phyloP scores from a whole-genome alignment of 1,140 invertebrate species.

The Eciton burchellii region DNA sequence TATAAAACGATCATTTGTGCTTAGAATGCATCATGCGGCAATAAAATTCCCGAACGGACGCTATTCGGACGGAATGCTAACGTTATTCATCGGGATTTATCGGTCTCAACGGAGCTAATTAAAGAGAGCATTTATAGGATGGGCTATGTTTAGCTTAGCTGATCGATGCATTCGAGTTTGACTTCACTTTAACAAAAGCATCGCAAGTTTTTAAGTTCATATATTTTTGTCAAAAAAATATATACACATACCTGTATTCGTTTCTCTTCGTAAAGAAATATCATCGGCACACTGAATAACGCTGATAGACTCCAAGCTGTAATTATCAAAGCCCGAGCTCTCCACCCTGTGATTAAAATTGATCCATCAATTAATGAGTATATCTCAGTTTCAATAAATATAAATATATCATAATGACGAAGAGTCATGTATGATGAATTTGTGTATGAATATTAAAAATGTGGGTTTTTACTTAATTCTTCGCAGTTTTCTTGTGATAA shows the following conservation, averaged over 20 bases:
- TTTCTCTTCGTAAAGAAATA: conserved; percentile 93
- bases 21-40: conserved; percentile 36
- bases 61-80: too few species aligned
- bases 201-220: not conserved
- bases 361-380: not conserved
- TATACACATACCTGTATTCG: conserved; percentile 88
- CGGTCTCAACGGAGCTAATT: too few species aligned
- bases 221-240: not conserved
- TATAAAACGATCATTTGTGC: conserved; percentile 70
- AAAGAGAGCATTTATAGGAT: too few species aligned
- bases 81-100: too few species aligned
- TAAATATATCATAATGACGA: not conserved
- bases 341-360: conserved; percentile 89
- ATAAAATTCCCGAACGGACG: not conserved
- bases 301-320: conserved; percentile 94
- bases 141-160: too few species aligned
- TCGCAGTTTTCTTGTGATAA: not conserved
- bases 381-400: not conserved
- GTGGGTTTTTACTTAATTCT: not conserved
- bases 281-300: conserved; percentile 93
- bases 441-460: not conserved
- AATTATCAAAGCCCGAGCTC: conserved; percentile 91
- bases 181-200: not conserved
- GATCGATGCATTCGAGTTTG: too few species aligned
- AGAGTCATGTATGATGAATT: conserved; percentile 2